These are phyloP conservation scores for Trachemys scripta DNA, from an alignment of 2,113 vertebrate genomes.

Conservation along the genomic window DNA sequence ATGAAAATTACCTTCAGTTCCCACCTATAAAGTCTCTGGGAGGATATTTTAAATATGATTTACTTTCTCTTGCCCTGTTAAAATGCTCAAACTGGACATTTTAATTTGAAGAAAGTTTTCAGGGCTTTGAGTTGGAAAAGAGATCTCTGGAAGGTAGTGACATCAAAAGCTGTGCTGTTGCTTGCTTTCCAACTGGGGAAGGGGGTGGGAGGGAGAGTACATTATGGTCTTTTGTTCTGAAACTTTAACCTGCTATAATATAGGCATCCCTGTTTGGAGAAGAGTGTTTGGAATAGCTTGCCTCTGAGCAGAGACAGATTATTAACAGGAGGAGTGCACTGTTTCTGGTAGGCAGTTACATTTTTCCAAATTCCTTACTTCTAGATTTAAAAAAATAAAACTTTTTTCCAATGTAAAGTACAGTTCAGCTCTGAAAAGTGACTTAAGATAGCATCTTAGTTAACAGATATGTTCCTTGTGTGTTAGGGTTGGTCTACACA, in stretches of 20 bases:
- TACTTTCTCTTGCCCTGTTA: background rate
- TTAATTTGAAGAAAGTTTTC: background rate
- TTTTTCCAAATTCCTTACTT: background rate
- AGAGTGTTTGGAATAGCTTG: background rate
- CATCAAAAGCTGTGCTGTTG: background rate
- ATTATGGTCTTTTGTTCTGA: background rate
- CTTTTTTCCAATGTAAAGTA: background rate
- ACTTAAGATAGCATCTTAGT: background rate
- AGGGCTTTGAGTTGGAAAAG: background rate
- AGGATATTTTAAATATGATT: background rate
- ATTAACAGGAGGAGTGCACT: background rate
- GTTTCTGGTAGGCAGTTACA: background rate
- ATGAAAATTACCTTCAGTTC: background rate
- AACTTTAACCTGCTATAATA: background rate
- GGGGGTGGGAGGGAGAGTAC: background rate
- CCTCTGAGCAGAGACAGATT: background rate
- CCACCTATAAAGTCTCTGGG: background rate
- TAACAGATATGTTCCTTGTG: background rate
- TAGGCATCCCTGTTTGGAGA: background rate
- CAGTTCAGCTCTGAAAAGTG: background rate
- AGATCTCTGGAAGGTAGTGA: background rate
- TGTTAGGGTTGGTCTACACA: background rate
- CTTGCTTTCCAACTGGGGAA: background rate
- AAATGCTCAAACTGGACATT: fast-evolving
- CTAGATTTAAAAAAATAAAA: background rate